Evolutionary conservation across 2,888 invertebrate genomes (phyloP).

Genomic region (Acanthosepion lycidas): DNA sequence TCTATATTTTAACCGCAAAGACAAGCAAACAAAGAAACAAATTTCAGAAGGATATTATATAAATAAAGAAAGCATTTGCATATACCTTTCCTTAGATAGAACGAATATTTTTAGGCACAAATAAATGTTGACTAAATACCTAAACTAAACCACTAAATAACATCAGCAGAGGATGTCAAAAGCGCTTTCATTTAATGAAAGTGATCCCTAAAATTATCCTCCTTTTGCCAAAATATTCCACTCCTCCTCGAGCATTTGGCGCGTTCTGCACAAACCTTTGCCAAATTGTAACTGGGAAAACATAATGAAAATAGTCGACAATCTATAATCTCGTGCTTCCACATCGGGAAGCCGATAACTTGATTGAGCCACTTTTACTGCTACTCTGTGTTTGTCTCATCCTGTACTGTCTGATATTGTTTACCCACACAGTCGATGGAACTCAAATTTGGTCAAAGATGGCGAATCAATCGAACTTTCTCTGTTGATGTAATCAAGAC

Average conservation of each 20-base stretch:
- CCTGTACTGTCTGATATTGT: not conserved
- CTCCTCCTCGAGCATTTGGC: not conserved
- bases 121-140: not conserved
- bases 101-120: not conserved
- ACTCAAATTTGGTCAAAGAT: not conserved
- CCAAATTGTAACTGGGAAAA: not conserved
- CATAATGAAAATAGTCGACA: not conserved
- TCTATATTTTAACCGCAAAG: too few relatives aligned
- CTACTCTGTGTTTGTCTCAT: not conserved
- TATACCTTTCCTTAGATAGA: too few relatives aligned
- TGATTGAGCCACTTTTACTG: not conserved
- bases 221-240: not conserved
- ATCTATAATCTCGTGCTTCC: conserved; percentile 18
- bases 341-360: conserved; percentile 4
- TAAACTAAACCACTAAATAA: not conserved
- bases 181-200: not conserved
- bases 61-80: too few relatives aligned
- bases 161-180: not conserved
- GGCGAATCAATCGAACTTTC: not conserved
- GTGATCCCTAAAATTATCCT: not conserved
- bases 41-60: too few relatives aligned
- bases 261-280: not conserved
- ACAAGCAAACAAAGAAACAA: too few relatives aligned
- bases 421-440: not conserved
- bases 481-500: not conserved